Percentiles rank a stretch among this genome's conserved stretches.
These are phyloP conservation scores for Zophobas morio DNA, from an alignment of 1,140 invertebrate genomes.

Conservation along the genomic window DNA sequence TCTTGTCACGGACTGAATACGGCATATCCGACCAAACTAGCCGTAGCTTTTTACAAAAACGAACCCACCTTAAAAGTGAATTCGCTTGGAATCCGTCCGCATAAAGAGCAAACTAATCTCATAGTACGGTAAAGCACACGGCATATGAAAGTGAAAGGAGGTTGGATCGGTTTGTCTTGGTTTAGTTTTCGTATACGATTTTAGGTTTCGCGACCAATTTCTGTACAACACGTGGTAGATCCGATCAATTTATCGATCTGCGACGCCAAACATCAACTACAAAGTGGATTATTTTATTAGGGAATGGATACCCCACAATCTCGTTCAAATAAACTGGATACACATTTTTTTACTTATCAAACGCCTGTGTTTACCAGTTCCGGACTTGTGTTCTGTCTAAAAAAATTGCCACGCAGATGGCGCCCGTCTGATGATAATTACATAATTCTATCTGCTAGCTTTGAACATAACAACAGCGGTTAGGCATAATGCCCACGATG, in stretches of 20 bases:
- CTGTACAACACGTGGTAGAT: conserved; percentile 33
- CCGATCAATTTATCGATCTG: conserved; percentile 9
- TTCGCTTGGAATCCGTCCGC: conserved; percentile 44
- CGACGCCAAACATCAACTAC: conserved; percentile 8
- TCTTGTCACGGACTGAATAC: conserved; percentile 42
- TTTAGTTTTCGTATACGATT: conserved; percentile 47
- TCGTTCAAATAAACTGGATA: background rate
- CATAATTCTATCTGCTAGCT: conserved; percentile 26
- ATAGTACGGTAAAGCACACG: conserved; percentile 44
- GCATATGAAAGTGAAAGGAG: conserved; percentile 52
- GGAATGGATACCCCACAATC: conserved; percentile 1
- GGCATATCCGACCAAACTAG: conserved; percentile 39
- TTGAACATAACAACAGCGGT: conserved; percentile 24
- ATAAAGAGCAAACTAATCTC: conserved; percentile 52
- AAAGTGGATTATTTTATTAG: conserved; percentile 25
- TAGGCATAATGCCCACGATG: conserved; percentile 14
- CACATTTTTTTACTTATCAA: conserved; percentile 3
- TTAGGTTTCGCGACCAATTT: conserved; percentile 49
- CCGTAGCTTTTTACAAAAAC: conserved; percentile 34
- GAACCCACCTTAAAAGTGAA: conserved; percentile 49
- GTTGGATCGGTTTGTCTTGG: conserved; percentile 43
- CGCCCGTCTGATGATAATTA: conserved; percentile 30
- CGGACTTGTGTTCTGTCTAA: conserved; percentile 1
- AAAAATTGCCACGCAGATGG: conserved; percentile 20
- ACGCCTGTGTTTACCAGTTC: conserved; percentile 8